phyloP scores from a whole-genome alignment of 2,113 vertebrate species.

The Thunnus maccoyii region DNA sequence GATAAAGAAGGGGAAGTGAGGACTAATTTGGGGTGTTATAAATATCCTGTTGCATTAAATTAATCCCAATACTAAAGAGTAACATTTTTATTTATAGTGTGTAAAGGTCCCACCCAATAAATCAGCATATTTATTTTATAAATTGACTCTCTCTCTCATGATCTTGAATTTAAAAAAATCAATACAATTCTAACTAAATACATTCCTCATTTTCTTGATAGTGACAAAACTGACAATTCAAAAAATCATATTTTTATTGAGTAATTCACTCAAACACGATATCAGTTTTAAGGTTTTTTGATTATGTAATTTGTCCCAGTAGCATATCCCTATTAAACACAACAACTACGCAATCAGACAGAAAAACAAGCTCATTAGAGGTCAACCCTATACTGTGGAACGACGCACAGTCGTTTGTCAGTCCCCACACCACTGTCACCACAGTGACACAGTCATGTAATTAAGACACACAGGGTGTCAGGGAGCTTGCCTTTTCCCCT shows the following conservation, averaged over 20 bases:
- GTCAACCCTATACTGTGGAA: constrained; percentile 58
- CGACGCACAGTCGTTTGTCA: constrained; percentile 57
- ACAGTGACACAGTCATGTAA: constrained; percentile 80
- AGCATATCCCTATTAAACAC: constrained; percentile 54
- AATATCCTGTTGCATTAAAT: constrained; percentile 30
- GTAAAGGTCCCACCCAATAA: neutral
- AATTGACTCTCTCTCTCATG: neutral
- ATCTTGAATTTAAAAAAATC: neutral
- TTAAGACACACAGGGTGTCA: constrained; percentile 73
- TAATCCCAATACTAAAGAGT: neutral
- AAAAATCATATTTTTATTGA: neutral
- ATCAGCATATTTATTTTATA: neutral
- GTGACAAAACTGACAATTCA: neutral
- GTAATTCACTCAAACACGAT: constrained; percentile 2
- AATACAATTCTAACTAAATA: neutral
- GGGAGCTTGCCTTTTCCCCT: constrained; percentile 75
- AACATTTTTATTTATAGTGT: neutral
- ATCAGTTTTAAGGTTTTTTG: constrained; percentile 10
- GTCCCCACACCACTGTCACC: constrained; percentile 76
- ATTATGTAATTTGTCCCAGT: constrained; percentile 50
- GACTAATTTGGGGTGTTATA: constrained; percentile 21
- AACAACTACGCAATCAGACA: constrained; percentile 64
- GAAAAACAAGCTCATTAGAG: constrained; percentile 84
- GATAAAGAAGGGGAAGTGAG: constrained; percentile 63
- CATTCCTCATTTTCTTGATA: neutral